These are phyloP conservation scores for Cheumatopsyche charites DNA, from an alignment of 1,140 invertebrate genomes.

Conservation along the genomic window DNA sequence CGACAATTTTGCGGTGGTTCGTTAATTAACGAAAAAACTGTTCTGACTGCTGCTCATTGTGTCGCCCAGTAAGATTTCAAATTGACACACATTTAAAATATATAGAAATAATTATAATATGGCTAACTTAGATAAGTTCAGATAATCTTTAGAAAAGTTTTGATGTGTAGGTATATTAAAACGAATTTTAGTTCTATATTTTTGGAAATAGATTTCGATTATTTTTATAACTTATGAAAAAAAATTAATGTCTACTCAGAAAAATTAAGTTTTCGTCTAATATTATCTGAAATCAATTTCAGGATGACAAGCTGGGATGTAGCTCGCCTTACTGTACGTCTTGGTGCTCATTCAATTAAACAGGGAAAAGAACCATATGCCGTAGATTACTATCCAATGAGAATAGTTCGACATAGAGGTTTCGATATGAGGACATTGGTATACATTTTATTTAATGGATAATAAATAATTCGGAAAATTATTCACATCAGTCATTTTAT, in stretches of 20 bases:
- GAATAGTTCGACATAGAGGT: constrained; percentile 81
- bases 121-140: not conserved
- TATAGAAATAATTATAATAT: too few species aligned
- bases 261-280: too few species aligned
- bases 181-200: too few species aligned
- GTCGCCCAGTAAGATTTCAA: constrained; percentile 77
- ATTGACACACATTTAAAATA: too few species aligned
- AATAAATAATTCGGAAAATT: constrained; percentile 3
- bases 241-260: too few species aligned
- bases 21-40: constrained; percentile 80
- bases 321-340: constrained; percentile 75
- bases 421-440: constrained; percentile 84
- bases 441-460: constrained; percentile 49
- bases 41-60: constrained; percentile 90
- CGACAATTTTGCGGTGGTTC: constrained; percentile 91
- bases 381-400: constrained; percentile 76
- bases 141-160: too few species aligned
- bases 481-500: too few species aligned
- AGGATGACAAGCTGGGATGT: constrained; percentile 91
- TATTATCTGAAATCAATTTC: too few species aligned
- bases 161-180: too few species aligned
- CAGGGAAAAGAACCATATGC: constrained; percentile 74
- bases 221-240: too few species aligned
- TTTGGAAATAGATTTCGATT: too few species aligned
- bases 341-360: constrained; percentile 84